Conservation (phyloP, 1,140 invertebrate species). For the Chrysomallon squamiferum region DNA sequence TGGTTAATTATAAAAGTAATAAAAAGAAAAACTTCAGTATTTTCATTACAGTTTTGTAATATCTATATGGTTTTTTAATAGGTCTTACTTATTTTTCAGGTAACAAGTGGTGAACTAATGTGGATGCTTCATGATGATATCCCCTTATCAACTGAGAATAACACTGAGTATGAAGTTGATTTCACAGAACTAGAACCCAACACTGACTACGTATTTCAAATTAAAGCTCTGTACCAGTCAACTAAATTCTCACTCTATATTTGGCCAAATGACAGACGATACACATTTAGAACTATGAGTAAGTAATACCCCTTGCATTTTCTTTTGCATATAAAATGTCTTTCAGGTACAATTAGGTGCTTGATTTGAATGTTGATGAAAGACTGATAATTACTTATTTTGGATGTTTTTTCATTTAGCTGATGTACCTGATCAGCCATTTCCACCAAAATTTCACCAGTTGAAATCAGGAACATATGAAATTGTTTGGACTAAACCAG, state of each 20-base stretch:
- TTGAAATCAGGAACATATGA: constrained; percentile 73
- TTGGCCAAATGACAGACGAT: constrained; percentile 57
- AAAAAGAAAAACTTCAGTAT: too few species aligned
- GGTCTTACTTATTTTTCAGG: too few species aligned
- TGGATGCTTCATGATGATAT: constrained; percentile 6
- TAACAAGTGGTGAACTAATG: constrained; percentile 2
- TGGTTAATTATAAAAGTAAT: too few species aligned
- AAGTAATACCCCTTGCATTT: constrained; percentile 35
- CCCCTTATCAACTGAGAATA: constrained; percentile 16
- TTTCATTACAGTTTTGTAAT: too few species aligned
- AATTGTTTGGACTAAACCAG: constrained; percentile 75
- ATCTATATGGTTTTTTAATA: too few species aligned
- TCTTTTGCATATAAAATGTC: background rate
- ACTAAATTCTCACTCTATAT: constrained; percentile 48
- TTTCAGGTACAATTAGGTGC: too few species aligned
- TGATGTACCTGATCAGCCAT: constrained; percentile 45
- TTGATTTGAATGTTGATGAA: background rate
- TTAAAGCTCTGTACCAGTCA: constrained; percentile 72
- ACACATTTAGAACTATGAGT: constrained; percentile 80
- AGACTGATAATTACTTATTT: background rate
- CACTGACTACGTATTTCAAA: constrained; percentile 76
- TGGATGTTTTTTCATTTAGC: constrained; percentile 17
- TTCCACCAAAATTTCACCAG: constrained; percentile 70
- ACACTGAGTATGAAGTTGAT: constrained; percentile 27
- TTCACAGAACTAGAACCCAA: constrained; percentile 71